These are phyloP conservation scores for Thelaira solivaga DNA, from an alignment of 2,888 invertebrate genomes.

Conservation along the genomic window DNA sequence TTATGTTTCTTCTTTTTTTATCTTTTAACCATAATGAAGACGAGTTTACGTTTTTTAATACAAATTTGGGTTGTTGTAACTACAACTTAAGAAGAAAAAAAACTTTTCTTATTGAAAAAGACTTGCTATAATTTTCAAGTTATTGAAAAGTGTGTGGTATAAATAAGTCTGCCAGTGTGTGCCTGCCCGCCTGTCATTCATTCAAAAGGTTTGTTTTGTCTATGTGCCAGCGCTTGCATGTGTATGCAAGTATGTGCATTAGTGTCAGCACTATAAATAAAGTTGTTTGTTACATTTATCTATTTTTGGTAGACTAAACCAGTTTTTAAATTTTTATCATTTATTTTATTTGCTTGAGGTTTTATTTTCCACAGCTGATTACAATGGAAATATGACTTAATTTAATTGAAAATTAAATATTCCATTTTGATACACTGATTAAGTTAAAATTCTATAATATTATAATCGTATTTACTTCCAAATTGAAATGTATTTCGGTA, in stretches of 20 bases:
- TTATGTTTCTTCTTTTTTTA: conserved; percentile 12
- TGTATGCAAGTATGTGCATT: too few relatives aligned
- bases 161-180: neutral
- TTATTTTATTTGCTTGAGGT: neutral
- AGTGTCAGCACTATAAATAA: conserved; percentile 70
- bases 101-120: neutral
- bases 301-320: conserved; percentile 66
- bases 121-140: conserved; percentile 37
- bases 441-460: too few relatives aligned
- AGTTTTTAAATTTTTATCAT: conserved; percentile 38
- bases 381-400: too few relatives aligned
- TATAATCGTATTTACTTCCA: too few relatives aligned
- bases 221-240: neutral
- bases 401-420: too few relatives aligned
- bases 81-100: neutral
- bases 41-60: conserved; percentile 31
- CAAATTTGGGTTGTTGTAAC: conserved; percentile 52
- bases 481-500: too few relatives aligned
- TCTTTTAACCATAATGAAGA: conserved; percentile 16
- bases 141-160: conserved; percentile 19
- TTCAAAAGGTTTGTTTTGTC: neutral
- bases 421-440: too few relatives aligned
- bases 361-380: conserved; percentile 29
- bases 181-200: too few relatives aligned
- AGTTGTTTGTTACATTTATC: conserved; percentile 73